Conservation (phyloP, 2,888 invertebrate genomes). For the Caenorhabditis wallacei region DNA sequence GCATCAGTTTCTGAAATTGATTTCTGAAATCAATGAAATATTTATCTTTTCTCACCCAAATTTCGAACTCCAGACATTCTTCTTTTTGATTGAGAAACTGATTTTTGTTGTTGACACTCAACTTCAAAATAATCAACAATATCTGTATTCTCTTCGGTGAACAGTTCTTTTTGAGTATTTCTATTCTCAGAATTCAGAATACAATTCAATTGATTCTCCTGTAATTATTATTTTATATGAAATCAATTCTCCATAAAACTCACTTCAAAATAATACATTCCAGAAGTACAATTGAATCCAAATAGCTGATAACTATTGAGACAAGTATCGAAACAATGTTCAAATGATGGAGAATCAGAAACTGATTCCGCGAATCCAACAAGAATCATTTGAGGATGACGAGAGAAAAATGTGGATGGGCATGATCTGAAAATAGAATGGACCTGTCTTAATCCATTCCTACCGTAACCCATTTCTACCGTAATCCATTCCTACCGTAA, state of each 20-base stretch:
- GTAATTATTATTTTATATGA: background rate
- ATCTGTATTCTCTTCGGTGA: slow-evolving; percentile 82
- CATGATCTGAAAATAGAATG: slow-evolving; percentile 74
- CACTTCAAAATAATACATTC: slow-evolving; percentile 83
- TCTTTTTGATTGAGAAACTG: background rate
- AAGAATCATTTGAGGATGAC: slow-evolving; percentile 83
- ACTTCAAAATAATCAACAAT: slow-evolving; percentile 83
- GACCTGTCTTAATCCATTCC: no score
- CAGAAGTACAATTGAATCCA: slow-evolving; percentile 82
- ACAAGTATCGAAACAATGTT: slow-evolving; percentile 83
- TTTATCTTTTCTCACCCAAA: slow-evolving; percentile 26
- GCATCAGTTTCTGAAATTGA: slow-evolving; percentile 47
- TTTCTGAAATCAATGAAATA: background rate
- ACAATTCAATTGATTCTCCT: slow-evolving; percentile 82
- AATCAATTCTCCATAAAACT: background rate
- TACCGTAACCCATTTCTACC: no score
- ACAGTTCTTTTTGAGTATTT: slow-evolving; percentile 78
- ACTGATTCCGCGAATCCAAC: slow-evolving; percentile 83
- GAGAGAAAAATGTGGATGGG: slow-evolving; percentile 78
- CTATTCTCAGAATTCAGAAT: slow-evolving; percentile 82
- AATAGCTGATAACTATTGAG: slow-evolving; percentile 80
- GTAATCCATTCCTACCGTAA: no score
- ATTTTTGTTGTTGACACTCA: slow-evolving; percentile 62
- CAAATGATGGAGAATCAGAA: slow-evolving; percentile 81
- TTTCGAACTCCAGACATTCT: slow-evolving; percentile 55